Evolutionary conservation across 2,797 vertebrate genomes (phyloP), one percentile per base, ranked within the genome.

Genomic region (Eremophila alpestris): DNA sequence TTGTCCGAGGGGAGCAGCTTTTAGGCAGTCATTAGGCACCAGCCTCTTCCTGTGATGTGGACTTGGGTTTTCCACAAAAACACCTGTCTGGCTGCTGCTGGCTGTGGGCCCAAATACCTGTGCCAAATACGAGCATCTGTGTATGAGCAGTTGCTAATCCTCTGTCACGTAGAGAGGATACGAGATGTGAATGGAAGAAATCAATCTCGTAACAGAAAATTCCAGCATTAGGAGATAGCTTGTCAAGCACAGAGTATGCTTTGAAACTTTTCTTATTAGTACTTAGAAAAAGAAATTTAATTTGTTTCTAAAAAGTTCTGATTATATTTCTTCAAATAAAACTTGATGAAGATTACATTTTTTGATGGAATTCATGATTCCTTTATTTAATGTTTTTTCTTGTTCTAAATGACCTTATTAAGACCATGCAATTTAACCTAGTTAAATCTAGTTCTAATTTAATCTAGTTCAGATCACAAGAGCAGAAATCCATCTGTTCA

Each of bases 401-500:
- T 36, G 16, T 82, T 93, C 22, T 74, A 70, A 92, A 74, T 90
- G 38, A 89, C 75, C 54, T 91, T 84, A 87, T 73, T 79, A 91
- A 30, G 20, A 52, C 7, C 19, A 30, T 1, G 3, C 21, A 76
- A 84, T 94, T 85, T 93, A 94, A 90, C 55, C 59, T 58, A 81
- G 45, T 67, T 90, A 67, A 65, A 7, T 58, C 36, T 64, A 55
- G 29, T 52, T 83, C 76, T 79, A 68, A 93, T 93, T 95, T 89
- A 83, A 86, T 81, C 23, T 74, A 78, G 34, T 65, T 80, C 84
- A 83, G 29, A 38, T 82, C 64, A 83, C n/a, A 84, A 87, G 64
- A 82, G 69, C 52, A 82, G 52, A 63, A 83, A 90, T 84, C 94
- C 94, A 94, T 94, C 81, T 95, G 89, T 89, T 95, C 92, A 92